Conservation (phyloP, 1,140 invertebrate species). For the Drosophila bocqueti region DNA sequence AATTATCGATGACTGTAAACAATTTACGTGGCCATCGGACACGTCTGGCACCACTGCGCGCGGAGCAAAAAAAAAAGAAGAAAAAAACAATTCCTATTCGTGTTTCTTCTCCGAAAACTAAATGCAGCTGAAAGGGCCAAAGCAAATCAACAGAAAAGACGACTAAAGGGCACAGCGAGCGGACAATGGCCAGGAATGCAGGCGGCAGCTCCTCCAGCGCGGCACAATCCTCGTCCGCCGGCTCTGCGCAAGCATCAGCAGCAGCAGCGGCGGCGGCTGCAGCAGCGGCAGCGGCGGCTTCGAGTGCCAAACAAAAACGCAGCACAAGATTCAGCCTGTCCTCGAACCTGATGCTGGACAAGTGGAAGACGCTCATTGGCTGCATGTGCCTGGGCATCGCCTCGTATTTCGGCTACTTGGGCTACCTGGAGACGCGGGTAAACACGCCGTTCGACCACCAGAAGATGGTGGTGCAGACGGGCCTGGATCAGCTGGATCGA, state of each 20-base stretch:
- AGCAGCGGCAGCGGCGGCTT: constrained; percentile 39
- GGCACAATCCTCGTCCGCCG: constrained; percentile 11
- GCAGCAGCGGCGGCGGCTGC: constrained; percentile 25
- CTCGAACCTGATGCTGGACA: constrained; percentile 69
- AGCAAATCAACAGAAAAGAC: constrained; percentile 1
- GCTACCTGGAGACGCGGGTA: constrained; percentile 94
- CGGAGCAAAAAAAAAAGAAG: neutral
- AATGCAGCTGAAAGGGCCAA: neutral
- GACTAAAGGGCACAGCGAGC: neutral
- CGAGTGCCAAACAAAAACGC: constrained; percentile 58
- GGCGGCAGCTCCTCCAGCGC: constrained; percentile 27
- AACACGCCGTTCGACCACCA: constrained; percentile 92
- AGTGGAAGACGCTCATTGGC: constrained; percentile 79
- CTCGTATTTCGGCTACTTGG: constrained; percentile 91
- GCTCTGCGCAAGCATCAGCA: constrained; percentile 21
- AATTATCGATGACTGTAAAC: constrained; percentile 4
- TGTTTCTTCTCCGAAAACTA: neutral
- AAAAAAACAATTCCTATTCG: constrained; percentile 2
- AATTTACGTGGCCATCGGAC: constrained; percentile 9
- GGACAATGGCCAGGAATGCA: constrained; percentile 43
- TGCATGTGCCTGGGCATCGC: constrained; percentile 87
- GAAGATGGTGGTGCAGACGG: constrained; percentile 88
- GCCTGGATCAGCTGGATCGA: constrained; percentile 90
- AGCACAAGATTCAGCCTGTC: constrained; percentile 51
- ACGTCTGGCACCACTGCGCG: constrained; percentile 7